Evolutionary conservation across 2,113 vertebrate species (phyloP).

Genomic region (Anhinga anhinga): DNA sequence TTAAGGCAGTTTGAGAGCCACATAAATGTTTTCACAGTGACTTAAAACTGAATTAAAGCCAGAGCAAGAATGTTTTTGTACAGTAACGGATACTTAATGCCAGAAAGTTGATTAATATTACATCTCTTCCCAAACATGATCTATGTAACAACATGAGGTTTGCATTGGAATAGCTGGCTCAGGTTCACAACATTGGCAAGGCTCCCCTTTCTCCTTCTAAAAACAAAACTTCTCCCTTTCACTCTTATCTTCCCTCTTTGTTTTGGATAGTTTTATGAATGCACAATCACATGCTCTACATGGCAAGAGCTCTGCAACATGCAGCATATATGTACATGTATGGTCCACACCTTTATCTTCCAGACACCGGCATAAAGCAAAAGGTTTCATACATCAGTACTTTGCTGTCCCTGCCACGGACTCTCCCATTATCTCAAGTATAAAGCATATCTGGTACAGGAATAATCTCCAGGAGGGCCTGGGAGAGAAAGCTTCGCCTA

Average conservation of each 20-base stretch:
- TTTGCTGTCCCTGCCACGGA: not conserved
- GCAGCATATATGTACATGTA: not conserved
- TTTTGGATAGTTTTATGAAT: not conserved
- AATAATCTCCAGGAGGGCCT: not conserved
- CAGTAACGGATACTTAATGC: constrained; percentile 56
- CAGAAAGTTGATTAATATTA: constrained; percentile 61
- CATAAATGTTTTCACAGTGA: constrained; percentile 71
- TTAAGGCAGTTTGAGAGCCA: constrained; percentile 65
- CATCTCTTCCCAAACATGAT: constrained; percentile 39
- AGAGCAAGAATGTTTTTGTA: constrained; percentile 69
- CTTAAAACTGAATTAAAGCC: constrained; percentile 70
- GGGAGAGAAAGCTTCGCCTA: not conserved
- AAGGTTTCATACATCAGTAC: not conserved
- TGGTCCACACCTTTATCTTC: not conserved
- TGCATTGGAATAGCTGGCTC: constrained; percentile 61
- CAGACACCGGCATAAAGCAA: not conserved
- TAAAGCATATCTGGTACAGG: not conserved
- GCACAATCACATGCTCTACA: not conserved
- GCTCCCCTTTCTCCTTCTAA: constrained; percentile 45
- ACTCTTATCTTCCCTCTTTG: not conserved
- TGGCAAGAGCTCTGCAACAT: not conserved
- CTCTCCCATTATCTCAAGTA: not conserved
- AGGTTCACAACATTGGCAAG: constrained; percentile 11
- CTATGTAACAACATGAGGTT: constrained; percentile 56
- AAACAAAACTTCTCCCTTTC: constrained; percentile 49